phyloP scores from a whole-genome alignment of 1,140 invertebrate genomes.

The Paraescarpia echinospica region DNA sequence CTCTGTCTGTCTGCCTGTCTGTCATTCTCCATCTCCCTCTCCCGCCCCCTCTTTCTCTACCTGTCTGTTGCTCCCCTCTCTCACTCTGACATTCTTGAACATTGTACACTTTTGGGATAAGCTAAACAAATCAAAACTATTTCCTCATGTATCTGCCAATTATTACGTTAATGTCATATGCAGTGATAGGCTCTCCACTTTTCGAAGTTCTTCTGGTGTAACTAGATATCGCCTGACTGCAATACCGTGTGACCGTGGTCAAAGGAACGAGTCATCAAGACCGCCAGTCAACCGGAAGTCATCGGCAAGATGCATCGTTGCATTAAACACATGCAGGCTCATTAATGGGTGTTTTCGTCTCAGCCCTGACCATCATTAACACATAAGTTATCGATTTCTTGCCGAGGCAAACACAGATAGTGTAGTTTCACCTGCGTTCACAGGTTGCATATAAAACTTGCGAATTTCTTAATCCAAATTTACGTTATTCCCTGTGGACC shows the following conservation, averaged over 20 bases:
- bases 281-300: neutral
- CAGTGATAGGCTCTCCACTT: too few relatives aligned
- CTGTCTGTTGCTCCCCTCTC: too few relatives aligned
- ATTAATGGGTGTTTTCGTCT: neutral
- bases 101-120: too few relatives aligned
- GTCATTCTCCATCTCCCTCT: too few relatives aligned
- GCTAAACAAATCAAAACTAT: too few relatives aligned
- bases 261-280: neutral
- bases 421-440: neutral
- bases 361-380: neutral
- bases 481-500: too few relatives aligned
- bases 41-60: too few relatives aligned
- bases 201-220: neutral
- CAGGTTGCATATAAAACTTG: neutral
- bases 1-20: too few relatives aligned
- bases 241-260: neutral
- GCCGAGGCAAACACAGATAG: neutral
- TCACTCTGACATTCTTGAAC: too few relatives aligned
- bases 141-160: too few relatives aligned
- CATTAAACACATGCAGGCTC: neutral
- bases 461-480: neutral
- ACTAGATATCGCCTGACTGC: neutral
- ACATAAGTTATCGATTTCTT: neutral
- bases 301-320: neutral
- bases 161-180: too few relatives aligned